A percentile compares a stretch with the other conserved stretches of the same genome.
These are phyloP conservation scores for Daubentonia madagascariensis DNA, from an alignment of 2,113 vertebrate species.

Conservation along the genomic window DNA sequence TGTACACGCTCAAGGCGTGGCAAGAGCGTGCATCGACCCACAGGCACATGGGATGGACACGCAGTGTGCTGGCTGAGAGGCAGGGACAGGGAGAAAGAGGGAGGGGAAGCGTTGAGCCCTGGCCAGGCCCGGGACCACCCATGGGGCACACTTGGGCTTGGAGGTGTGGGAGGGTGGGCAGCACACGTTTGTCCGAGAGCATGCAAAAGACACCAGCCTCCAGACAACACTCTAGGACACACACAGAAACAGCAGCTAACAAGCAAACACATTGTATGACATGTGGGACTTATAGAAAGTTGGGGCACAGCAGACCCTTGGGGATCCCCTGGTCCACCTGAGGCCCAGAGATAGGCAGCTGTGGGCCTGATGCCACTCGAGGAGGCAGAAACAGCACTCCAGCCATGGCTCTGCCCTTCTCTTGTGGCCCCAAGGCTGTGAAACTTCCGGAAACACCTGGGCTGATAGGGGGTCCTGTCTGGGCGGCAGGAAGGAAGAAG, in stretches of 20 bases:
- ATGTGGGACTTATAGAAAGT: background rate
- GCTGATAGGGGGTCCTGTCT: background rate
- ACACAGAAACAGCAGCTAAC: background rate
- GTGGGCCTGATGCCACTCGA: background rate
- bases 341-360: background rate
- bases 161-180: background rate
- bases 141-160: background rate
- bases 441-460: conserved; percentile 7
- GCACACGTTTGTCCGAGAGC: conserved; percentile 53
- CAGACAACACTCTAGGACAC: conserved; percentile 14
- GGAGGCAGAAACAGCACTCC: background rate
- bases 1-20: conserved; percentile 47
- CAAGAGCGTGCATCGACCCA: conserved; percentile 34
- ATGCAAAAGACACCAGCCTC: conserved; percentile 53
- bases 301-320: background rate
- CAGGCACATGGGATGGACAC: conserved; percentile 59
- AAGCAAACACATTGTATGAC: background rate
- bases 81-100: background rate
- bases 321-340: background rate
- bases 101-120: background rate
- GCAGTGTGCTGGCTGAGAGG: conserved; percentile 67
- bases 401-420: background rate
- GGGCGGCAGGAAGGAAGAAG: background rate
- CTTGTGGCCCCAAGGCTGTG: background rate
- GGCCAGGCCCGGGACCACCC: conserved; percentile 43